Percentiles rank a stretch among this genome's conserved stretches.
phyloP scores from a whole-genome alignment of 2,113 vertebrate species.

The Cettia cetti region DNA sequence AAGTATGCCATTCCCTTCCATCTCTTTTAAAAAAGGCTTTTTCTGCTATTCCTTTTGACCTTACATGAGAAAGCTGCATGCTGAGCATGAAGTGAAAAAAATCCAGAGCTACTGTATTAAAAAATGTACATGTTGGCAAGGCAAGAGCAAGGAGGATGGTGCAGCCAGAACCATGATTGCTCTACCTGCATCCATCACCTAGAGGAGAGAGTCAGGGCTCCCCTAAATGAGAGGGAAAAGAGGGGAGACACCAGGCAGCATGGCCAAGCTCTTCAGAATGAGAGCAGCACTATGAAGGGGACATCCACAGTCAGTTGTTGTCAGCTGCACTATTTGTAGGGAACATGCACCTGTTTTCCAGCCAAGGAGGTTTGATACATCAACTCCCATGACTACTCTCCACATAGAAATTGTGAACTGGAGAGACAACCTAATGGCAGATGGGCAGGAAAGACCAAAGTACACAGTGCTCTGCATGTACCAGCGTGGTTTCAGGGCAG shows the following conservation, averaged over 20 bases:
- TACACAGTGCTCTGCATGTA: neutral
- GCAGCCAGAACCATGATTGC: neutral
- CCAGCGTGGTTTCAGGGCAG: neutral
- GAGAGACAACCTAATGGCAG: neutral
- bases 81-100: neutral
- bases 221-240: neutral
- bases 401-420: neutral
- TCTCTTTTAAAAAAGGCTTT: neutral
- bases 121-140: neutral
- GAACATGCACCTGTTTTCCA: neutral
- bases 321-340: neutral
- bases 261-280: neutral
- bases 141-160: neutral
- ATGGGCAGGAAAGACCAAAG: neutral
- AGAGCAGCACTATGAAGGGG: neutral
- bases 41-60: neutral
- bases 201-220: neutral
- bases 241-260: neutral
- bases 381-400: neutral
- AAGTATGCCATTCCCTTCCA: neutral
- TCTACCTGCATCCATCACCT: neutral
- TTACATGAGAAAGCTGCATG: neutral
- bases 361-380: neutral
- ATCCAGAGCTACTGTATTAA: neutral
- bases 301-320: neutral